phyloP scores from a whole-genome alignment of 2,888 invertebrate genomes.

The Pristionchus exspectatus region DNA sequence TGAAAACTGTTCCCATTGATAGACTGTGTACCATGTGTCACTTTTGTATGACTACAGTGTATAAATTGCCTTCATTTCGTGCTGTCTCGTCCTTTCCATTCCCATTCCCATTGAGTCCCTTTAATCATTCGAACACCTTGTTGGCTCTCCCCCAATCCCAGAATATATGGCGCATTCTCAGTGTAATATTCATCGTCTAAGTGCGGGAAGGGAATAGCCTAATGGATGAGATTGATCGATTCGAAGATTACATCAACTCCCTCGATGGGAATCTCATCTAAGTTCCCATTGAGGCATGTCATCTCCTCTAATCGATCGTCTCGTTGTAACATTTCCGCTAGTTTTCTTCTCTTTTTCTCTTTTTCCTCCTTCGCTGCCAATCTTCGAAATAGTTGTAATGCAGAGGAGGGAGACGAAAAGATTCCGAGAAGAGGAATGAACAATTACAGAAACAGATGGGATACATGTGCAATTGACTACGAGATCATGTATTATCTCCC shows the following conservation, averaged over 20 bases:
- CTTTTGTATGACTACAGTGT: too few species aligned
- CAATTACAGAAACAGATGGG: conserved; percentile 7
- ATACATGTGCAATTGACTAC: neutral
- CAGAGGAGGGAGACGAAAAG: neutral
- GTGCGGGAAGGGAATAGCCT: conserved; percentile 16
- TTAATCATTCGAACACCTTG: neutral
- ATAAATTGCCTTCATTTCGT: too few species aligned
- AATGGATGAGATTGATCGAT: conserved; percentile 26
- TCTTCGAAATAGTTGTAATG: neutral
- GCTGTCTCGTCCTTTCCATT: neutral
- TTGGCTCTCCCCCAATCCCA: neutral
- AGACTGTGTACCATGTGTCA: too few species aligned
- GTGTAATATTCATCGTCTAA: conserved; percentile 1
- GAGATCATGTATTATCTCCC: neutral
- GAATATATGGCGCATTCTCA: conserved; percentile 9
- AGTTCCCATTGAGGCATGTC: neutral
- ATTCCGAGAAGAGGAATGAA: neutral
- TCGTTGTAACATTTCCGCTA: conserved; percentile 1
- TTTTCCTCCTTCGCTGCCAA: conserved; percentile 19
- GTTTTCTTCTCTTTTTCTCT: conserved; percentile 14
- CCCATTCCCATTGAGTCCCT: neutral
- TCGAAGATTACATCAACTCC: neutral
- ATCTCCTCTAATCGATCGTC: neutral
- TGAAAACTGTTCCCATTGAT: too few species aligned
- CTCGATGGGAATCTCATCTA: neutral